Conservation (phyloP, 2,888 invertebrate genomes). For the Kryphioiulus occultus region DNA sequence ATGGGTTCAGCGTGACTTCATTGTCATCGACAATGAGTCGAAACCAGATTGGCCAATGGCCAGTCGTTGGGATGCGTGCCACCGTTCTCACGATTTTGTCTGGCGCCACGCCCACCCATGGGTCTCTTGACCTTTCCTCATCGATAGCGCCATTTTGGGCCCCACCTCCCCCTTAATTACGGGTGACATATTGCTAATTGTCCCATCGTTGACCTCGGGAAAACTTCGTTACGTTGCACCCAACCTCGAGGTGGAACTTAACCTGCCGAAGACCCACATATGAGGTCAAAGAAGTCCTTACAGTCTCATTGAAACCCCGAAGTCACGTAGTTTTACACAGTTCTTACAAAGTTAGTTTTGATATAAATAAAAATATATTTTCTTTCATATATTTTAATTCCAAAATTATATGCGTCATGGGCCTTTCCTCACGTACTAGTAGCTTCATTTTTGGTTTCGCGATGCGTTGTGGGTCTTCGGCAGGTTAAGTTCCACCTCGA, state of each 20-base stretch:
- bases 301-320: too few species aligned
- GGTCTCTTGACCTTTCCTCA: constrained; percentile 13
- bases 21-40: neutral
- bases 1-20: neutral
- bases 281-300: too few species aligned
- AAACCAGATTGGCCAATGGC: neutral
- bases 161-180: neutral
- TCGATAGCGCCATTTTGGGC: constrained; percentile 9
- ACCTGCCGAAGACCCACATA: neutral
- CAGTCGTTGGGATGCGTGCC: neutral
- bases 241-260: neutral
- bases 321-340: too few species aligned
- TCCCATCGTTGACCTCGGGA: constrained; percentile 14
- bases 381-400: too few species aligned
- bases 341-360: too few species aligned
- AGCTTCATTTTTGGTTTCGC: too few species aligned
- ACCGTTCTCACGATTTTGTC: constrained; percentile 1
- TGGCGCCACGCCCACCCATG: neutral
- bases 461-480: neutral
- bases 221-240: neutral
- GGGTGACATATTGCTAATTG: constrained; percentile 44
- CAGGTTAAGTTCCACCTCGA: neutral
- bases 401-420: too few species aligned
- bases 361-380: too few species aligned
- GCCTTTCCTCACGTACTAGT: too few species aligned